Evolutionary conservation across 2,113 vertebrate genomes (phyloP).

Genomic region (Tragelaphus buxtoni): DNA sequence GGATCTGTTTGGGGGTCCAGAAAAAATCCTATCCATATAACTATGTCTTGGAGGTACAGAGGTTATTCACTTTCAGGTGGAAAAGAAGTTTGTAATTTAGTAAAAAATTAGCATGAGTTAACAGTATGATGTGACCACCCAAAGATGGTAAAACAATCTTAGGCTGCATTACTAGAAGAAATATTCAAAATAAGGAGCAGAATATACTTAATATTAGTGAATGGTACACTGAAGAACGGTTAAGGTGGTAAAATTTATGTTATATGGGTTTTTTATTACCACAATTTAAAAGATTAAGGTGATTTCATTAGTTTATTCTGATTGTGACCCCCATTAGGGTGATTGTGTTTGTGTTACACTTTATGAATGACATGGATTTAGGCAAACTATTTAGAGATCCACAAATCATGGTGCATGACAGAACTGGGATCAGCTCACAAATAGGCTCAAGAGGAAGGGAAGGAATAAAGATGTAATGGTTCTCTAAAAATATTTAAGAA

Average conservation of each 20-base stretch:
- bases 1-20: background rate
- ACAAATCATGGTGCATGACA: background rate
- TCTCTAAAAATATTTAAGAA: conserved; percentile 8
- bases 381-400: background rate
- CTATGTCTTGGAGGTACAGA: background rate
- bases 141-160: background rate
- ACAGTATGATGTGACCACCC: background rate
- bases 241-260: background rate
- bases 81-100: background rate
- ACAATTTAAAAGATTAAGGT: background rate
- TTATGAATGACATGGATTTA: conserved; percentile 3
- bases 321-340: background rate
- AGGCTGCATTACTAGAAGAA: background rate
- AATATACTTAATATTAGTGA: background rate
- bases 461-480: background rate
- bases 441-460: background rate
- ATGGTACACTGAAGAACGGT: background rate
- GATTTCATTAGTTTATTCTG: background rate
- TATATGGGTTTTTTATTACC: background rate
- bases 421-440: background rate
- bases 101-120: background rate
- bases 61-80: background rate
- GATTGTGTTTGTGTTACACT: background rate
- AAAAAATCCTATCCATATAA: background rate
- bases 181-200: background rate